These are phyloP conservation scores for Paracanthobrama guichenoti DNA, from an alignment of 2,113 vertebrate genomes.

Conservation along the genomic window DNA sequence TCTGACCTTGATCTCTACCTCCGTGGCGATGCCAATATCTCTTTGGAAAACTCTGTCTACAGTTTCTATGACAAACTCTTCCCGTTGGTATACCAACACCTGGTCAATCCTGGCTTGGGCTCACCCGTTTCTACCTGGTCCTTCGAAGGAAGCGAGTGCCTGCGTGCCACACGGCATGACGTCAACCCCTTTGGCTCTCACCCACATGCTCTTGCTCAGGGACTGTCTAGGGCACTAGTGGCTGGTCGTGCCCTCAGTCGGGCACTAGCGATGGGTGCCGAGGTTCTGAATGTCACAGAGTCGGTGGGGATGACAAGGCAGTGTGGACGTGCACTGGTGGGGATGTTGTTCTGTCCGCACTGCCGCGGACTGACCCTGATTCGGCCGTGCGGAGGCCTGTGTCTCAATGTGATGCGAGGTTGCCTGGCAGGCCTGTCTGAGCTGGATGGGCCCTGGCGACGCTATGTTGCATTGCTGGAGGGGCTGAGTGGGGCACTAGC, in stretches of 20 bases:
- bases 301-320: constrained; percentile 76
- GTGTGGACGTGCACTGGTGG: constrained; percentile 81
- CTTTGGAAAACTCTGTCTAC: constrained; percentile 75
- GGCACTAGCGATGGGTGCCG: constrained; percentile 77
- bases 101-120: constrained; percentile 84
- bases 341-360: constrained; percentile 90
- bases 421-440: constrained; percentile 86
- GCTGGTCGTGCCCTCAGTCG: constrained; percentile 79
- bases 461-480: constrained; percentile 81
- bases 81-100: constrained; percentile 84
- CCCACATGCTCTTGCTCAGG: constrained; percentile 75
- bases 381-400: constrained; percentile 84
- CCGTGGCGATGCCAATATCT: constrained; percentile 75
- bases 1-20: constrained; percentile 81
- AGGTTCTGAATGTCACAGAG: constrained; percentile 83
- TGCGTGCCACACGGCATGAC: constrained; percentile 84
- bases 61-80: constrained; percentile 86
- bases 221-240: constrained; percentile 77
- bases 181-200: constrained; percentile 85
- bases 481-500: constrained; percentile 78
- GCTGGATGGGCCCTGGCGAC: constrained; percentile 82
- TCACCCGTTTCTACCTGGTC: constrained; percentile 60
- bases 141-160: constrained; percentile 77
- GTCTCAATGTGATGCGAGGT: constrained; percentile 88
- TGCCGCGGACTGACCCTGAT: constrained; percentile 88